Evolutionary conservation across 2,888 invertebrate genomes (phyloP).

Genomic region (Dryocosmus kuriphilus): DNA sequence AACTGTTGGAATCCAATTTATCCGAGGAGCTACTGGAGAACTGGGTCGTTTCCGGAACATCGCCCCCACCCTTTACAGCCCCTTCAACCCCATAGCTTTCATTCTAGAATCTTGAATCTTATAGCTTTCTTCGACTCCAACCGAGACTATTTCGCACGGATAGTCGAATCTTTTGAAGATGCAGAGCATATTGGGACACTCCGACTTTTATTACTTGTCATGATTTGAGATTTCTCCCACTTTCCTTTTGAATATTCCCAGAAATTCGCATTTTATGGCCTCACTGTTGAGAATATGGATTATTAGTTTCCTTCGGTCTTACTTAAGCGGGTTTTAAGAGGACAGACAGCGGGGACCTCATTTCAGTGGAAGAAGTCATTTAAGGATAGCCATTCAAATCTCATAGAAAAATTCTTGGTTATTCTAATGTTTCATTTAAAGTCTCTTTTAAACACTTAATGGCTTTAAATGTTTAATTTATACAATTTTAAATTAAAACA

Average conservation of each 20-base stretch:
- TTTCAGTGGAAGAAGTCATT: too few relatives aligned
- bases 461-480: too few relatives aligned
- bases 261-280: too few relatives aligned
- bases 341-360: too few relatives aligned
- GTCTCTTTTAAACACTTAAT: too few relatives aligned
- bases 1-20: slow-evolving; percentile 68
- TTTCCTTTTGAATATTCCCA: neutral
- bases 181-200: slow-evolving; percentile 2
- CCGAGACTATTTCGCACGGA: neutral
- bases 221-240: neutral
- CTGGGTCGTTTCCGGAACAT: slow-evolving; percentile 66
- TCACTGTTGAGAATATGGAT: too few relatives aligned
- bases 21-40: slow-evolving; percentile 62
- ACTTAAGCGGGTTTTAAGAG: too few relatives aligned
- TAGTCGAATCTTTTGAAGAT: neutral
- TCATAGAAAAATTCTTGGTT: too few relatives aligned
- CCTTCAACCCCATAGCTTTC: slow-evolving; percentile 8
- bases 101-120: neutral
- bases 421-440: too few relatives aligned
- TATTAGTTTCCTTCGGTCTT: too few relatives aligned
- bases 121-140: neutral
- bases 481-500: too few relatives aligned
- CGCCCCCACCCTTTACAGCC: slow-evolving; percentile 50
- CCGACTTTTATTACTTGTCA: neutral
- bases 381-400: too few relatives aligned